Percentiles rank a stretch among this genome's conserved stretches.
Conservation (phyloP, 2,113 vertebrate genomes). For the Neotoma lepida region DNA sequence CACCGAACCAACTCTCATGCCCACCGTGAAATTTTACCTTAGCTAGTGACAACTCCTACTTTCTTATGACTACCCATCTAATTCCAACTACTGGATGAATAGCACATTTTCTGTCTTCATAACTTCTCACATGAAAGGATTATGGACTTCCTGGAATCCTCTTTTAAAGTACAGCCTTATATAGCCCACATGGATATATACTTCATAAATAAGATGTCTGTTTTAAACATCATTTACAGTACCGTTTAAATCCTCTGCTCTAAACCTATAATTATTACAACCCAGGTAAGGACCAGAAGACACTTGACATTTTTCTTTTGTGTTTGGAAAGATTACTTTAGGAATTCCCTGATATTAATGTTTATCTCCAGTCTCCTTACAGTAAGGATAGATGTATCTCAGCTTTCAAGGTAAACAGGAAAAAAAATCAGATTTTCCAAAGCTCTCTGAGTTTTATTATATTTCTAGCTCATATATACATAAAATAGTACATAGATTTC, state of each 20-base stretch:
- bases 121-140: background rate
- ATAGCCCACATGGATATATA: background rate
- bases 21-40: background rate
- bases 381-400: background rate
- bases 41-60: background rate
- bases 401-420: background rate
- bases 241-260: background rate
- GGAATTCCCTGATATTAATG: background rate
- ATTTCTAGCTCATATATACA: background rate
- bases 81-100: background rate
- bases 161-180: background rate
- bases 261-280: background rate
- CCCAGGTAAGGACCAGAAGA: background rate
- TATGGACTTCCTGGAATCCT: background rate
- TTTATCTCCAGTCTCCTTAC: background rate
- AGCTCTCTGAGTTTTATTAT: background rate
- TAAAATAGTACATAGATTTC: background rate
- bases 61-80: no score
- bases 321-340: background rate
- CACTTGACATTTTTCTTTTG: background rate
- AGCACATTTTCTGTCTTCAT: background rate
- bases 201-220: background rate
- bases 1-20: background rate
- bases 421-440: background rate
- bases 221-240: background rate